Evolutionary conservation across 2,113 vertebrate genomes (phyloP).

Genomic region (Gnathonemus echidnorhynchus): DNA sequence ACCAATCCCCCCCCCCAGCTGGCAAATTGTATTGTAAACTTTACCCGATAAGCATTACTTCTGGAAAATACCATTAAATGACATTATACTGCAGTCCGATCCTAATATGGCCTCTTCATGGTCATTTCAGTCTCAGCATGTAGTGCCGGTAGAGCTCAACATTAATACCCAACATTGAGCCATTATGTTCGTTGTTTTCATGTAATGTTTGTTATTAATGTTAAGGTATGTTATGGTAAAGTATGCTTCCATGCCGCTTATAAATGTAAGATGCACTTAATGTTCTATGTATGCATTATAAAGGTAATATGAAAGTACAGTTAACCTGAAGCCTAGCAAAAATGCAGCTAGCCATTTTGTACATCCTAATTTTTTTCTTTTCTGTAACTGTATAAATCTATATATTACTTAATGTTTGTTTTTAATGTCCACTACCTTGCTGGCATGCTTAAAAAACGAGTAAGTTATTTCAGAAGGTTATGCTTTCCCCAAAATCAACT

Average conservation of each 20-base stretch:
- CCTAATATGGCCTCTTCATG: not conserved
- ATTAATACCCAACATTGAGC: not conserved
- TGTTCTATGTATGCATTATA: not conserved
- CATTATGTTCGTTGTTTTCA: not conserved
- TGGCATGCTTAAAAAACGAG: not conserved
- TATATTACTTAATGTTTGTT: not conserved
- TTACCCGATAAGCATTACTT: not conserved
- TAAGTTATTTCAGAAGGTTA: not conserved
- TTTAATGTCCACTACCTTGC: not conserved
- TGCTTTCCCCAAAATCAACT: not conserved
- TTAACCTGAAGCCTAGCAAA: not conserved
- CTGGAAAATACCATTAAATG: not conserved
- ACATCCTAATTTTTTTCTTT: not conserved
- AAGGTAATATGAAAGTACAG: not conserved
- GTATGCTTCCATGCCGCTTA: not conserved
- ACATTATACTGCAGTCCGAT: not conserved
- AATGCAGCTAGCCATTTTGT: not conserved
- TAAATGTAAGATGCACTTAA: not conserved
- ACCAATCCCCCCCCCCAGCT: not conserved
- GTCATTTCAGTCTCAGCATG: not conserved
- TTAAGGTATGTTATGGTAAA: not conserved
- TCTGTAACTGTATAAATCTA: not conserved
- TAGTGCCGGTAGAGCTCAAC: not conserved
- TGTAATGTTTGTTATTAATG: not conserved
- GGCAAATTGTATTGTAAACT: too few species aligned